A percentile compares a stretch with the other conserved stretches of the same genome.
These are phyloP conservation scores for Pedionomus torquatus DNA, from an alignment of 2,113 vertebrate genomes.

Conservation along the genomic window DNA sequence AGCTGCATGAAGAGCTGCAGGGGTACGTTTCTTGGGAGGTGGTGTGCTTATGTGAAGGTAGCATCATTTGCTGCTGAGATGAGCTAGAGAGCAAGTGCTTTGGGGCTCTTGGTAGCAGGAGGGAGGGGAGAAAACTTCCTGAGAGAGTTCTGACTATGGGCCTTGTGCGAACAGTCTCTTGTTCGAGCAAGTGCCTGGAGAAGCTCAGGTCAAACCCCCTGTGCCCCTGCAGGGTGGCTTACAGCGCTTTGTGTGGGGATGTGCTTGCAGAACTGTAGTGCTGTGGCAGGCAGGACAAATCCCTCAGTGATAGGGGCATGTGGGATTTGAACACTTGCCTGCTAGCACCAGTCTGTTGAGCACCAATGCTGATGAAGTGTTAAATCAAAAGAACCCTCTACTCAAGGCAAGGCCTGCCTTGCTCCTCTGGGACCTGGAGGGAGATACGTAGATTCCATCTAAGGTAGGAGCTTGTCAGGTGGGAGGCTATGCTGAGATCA, in stretches of 20 bases:
- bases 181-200: neutral
- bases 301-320: too few species aligned
- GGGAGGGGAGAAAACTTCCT: neutral
- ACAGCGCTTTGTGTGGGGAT: neutral
- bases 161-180: neutral
- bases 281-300: neutral
- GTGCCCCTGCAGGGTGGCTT: neutral
- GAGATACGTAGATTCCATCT: too few species aligned
- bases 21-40: neutral
- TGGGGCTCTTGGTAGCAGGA: neutral
- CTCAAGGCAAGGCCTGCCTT: neutral
- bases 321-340: neutral
- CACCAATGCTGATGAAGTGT: neutral
- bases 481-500: neutral
- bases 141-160: neutral
- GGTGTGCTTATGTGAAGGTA: accelerated
- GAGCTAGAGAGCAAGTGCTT: neutral
- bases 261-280: neutral
- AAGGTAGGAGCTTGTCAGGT: neutral
- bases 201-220: neutral
- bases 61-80: neutral
- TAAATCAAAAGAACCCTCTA: neutral
- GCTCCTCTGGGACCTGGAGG: neutral
- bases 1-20: neutral
- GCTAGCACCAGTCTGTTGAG: neutral